These are phyloP conservation scores for Irena cyanogastra DNA, from an alignment of 2,113 vertebrate genomes.

Conservation along the genomic window DNA sequence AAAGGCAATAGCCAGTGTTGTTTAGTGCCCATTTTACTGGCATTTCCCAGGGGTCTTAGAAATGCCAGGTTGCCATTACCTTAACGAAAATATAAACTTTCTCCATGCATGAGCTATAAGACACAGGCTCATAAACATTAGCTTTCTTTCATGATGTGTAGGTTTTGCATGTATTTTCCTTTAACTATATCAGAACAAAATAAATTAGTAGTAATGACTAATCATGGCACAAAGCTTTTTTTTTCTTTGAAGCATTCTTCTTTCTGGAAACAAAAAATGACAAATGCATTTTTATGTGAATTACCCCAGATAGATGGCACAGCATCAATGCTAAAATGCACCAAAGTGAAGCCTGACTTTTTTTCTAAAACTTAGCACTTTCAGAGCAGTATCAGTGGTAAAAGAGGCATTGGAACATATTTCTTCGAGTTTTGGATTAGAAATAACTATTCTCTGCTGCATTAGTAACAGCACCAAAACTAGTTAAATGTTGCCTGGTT, in stretches of 20 bases:
- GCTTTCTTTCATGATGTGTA: background rate
- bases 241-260: background rate
- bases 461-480: background rate
- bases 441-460: background rate
- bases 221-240: background rate
- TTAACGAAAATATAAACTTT: background rate
- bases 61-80: background rate
- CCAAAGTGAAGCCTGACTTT: background rate
- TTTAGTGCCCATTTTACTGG: background rate
- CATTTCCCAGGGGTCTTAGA: background rate
- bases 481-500: background rate
- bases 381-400: background rate
- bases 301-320: background rate
- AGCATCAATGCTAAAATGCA: background rate
- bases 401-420: background rate
- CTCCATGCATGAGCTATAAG: background rate
- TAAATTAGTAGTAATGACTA: slow-evolving; percentile 4
- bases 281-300: background rate
- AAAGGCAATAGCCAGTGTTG: background rate
- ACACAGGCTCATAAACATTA: background rate
- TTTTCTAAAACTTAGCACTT: background rate
- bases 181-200: slow-evolving; percentile 26
- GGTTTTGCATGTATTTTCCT: slow-evolving; percentile 30
- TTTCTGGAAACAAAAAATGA: background rate
- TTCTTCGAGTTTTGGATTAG: background rate